Percentiles rank a stretch among this genome's conserved stretches.
phyloP scores from a whole-genome alignment of 2,113 vertebrate genomes.

The Erpornis zantholeuca region DNA sequence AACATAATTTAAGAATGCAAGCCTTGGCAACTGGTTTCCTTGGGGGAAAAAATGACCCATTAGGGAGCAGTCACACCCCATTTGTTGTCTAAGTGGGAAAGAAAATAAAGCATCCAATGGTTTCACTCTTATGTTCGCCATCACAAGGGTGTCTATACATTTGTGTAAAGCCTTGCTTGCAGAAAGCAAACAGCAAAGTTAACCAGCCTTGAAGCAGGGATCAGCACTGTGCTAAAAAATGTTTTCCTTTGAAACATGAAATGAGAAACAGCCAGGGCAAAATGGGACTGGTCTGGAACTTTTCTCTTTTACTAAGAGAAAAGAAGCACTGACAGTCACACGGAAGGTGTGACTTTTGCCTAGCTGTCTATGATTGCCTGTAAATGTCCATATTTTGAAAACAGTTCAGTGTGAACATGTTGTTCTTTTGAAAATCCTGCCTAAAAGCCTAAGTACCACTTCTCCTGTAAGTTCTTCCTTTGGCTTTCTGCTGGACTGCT shows the following conservation, averaged over 20 bases:
- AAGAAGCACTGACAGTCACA: background rate
- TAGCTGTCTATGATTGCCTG: background rate
- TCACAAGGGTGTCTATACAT: background rate
- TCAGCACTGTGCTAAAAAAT: background rate
- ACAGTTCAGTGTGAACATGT: background rate
- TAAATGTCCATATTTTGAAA: background rate
- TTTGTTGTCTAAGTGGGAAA: background rate
- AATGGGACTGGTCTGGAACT: background rate
- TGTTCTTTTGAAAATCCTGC: background rate
- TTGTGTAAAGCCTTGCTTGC: background rate
- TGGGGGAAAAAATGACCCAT: background rate
- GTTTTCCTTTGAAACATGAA: background rate
- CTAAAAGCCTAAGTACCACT: background rate
- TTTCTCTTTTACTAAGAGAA: background rate
- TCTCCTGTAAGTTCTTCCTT: background rate
- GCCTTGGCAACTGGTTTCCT: background rate
- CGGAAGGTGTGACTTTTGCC: background rate
- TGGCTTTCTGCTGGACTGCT: background rate
- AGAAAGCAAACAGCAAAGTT: background rate
- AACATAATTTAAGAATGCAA: background rate
- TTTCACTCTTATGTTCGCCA: background rate
- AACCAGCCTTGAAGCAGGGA: background rate
- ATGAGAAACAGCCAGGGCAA: background rate
- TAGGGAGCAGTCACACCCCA: background rate
- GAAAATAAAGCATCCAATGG: background rate